Evolutionary conservation across 2,888 invertebrate genomes (phyloP), one percentile per base, ranked within the genome.

Genomic region (Brachypterus glaber): DNA sequence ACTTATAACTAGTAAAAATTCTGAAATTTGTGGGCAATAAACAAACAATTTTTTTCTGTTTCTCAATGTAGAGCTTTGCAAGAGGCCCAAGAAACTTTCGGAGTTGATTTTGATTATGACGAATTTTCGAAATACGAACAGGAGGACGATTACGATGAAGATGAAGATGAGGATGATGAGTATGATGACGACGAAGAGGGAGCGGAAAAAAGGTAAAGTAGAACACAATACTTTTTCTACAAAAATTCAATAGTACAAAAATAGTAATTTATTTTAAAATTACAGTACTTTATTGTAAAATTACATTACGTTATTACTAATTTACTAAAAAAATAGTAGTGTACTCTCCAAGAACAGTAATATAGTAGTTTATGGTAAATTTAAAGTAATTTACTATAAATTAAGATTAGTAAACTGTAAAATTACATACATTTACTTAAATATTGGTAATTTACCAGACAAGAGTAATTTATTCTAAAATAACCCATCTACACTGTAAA

Each of bases 81-180:
- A 76, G 92, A 97, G 64, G 98, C 97, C 36, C 95, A 96, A 64
- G 97, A 98, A 60, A 93, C 97, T 48, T 98, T 98, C 62, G 98
- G 97, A 17, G 93, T 96, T n/a, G 97, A 97, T 63, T 96, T 97
- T 66, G 95, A 91, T 58, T 91, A 85, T 58, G 89, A 89, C 41
- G 90, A 91, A 49, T 87, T 91, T 64, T 80, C 82, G 36, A 87
- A 87, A 57, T 87, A 86, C 57, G 88, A 82, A 4, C 86, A 88
- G 36, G 89, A 89, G 47, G 86, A 86, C 44, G 85, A 89, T 53
- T 82, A 83, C 37, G 85, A 86, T 33, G 86, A 86, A 17, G 86
- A 86, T 2, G 87, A 85, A 7, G 84, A 85, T 37, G 72, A 82
- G 30, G 84, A 84, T 49, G 83, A 86, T 44, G 86, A 88, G 50